phyloP scores from a whole-genome alignment of 2,113 vertebrate genomes.

The Nothoprocta pentlandii region DNA sequence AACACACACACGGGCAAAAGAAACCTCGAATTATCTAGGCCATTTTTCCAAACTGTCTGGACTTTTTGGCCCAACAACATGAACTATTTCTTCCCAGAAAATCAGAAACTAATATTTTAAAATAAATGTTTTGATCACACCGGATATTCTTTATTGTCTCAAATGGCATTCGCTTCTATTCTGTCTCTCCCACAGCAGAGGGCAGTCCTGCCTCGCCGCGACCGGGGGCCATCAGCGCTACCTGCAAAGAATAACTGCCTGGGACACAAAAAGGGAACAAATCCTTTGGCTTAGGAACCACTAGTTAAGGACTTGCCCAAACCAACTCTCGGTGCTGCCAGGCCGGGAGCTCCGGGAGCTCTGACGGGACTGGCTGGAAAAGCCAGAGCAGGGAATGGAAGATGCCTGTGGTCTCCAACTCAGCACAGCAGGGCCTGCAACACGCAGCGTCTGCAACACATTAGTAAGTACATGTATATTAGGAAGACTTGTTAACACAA shows the following conservation, averaged over 20 bases:
- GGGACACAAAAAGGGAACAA: neutral
- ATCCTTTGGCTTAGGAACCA: neutral
- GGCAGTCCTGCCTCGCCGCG: neutral
- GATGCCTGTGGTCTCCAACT: neutral
- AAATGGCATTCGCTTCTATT: neutral
- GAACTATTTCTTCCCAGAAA: neutral
- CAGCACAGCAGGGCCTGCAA: rapidly evolving
- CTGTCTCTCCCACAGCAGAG: constrained; percentile 7
- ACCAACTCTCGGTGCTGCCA: neutral
- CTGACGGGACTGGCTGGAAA: neutral
- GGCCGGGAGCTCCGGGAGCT: neutral
- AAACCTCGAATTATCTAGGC: neutral
- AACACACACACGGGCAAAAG: neutral
- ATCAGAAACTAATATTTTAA: neutral
- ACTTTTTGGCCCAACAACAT: neutral
- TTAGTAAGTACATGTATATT: neutral
- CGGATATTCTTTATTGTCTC: neutral
- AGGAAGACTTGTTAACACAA: neutral
- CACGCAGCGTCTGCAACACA: neutral
- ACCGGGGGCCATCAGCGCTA: neutral
- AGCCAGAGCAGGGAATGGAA: neutral
- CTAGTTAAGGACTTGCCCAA: neutral
- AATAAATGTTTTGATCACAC: neutral
- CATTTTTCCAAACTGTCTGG: neutral
- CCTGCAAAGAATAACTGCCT: neutral